Evolutionary conservation across 2,888 invertebrate genomes (phyloP).

Genomic region (Acanthosepion esculentum): DNA sequence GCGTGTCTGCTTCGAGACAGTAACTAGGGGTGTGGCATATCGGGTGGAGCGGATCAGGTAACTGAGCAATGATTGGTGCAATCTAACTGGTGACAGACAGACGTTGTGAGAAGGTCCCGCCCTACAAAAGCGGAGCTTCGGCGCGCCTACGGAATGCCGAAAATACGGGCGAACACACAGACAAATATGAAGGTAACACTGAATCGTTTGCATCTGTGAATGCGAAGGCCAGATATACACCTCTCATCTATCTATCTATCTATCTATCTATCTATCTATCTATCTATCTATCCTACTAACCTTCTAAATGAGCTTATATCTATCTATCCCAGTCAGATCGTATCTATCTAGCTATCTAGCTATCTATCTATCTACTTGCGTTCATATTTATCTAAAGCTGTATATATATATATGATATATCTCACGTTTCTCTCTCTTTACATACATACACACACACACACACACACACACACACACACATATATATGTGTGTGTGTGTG

Average conservation of each 20-base stretch:
- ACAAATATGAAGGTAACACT: neutral
- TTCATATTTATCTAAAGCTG: too few relatives aligned
- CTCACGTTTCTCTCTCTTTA: too few relatives aligned
- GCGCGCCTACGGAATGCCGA: neutral
- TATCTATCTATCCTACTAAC: too few relatives aligned
- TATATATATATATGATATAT: too few relatives aligned
- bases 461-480: too few relatives aligned
- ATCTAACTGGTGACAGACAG: neutral
- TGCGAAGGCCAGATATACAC: neutral
- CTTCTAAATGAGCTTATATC: neutral
- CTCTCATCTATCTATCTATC: neutral
- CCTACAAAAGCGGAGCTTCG: neutral
- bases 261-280: neutral
- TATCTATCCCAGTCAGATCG: neutral
- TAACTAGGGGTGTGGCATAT: neutral
- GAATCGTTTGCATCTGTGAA: neutral
- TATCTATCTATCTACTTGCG: too few relatives aligned
- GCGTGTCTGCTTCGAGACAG: neutral
- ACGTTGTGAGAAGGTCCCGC: neutral
- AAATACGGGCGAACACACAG: neutral
- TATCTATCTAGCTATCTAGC: neutral
- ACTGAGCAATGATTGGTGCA: neutral
- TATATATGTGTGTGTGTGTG: too few relatives aligned
- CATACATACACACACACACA: too few relatives aligned
- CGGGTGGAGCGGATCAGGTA: neutral